Base-by-base conservation (phyloP, 2,888 invertebrate genomes). In the Exephanes ischioxanthus region DNA sequence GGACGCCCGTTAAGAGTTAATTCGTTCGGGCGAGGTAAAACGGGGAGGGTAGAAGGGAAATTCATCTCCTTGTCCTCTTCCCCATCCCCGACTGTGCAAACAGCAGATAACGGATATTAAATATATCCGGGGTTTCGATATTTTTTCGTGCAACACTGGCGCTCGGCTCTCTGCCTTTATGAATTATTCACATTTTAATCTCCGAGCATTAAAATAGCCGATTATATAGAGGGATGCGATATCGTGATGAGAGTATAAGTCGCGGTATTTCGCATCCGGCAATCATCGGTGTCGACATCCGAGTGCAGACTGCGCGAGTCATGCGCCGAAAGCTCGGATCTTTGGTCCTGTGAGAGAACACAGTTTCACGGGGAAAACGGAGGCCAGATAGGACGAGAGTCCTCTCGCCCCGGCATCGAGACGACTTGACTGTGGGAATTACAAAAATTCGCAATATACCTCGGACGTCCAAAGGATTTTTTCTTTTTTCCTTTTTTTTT, bases 11-110 rank as follows among this genome's bases (percentile, higher is more conserved):
- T 55, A 61, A 72, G 16, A 72, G 30, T 55, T 67, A 66, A 55
- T 67, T 53, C 72, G 19, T 67, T 41, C 66, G 16, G 16, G 53
- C 14, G 55, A 4, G 16, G 26, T 6, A 4, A n/a, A 19, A n/a
- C 19, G 9, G 30, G 61, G 4, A 1, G 14, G 9, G 33, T n/a
- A 0, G 14, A 30, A 63, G 7, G 11, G 30, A 63, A 63, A 30
- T 63, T 63, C 61, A 63, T 63, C 16, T 63, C 6, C 30, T 45
- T 63, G 30, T 63, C n/a, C 61, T 63, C 61, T 33, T 41, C 22
- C 26, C 73, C 14, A 6, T 73, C 48, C 30, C 58, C 51, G 51
- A 77, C 71, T 77, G 76, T 19, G 53, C 45, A 76, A 82, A 55
- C 45, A 71, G n/a, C 22, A 45, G 77, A 82, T 55, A 82, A 41